Evolutionary conservation across 2,888 invertebrate species (phyloP), one percentile per base, ranked within the genome.

Genomic region (Noctua janthina): DNA sequence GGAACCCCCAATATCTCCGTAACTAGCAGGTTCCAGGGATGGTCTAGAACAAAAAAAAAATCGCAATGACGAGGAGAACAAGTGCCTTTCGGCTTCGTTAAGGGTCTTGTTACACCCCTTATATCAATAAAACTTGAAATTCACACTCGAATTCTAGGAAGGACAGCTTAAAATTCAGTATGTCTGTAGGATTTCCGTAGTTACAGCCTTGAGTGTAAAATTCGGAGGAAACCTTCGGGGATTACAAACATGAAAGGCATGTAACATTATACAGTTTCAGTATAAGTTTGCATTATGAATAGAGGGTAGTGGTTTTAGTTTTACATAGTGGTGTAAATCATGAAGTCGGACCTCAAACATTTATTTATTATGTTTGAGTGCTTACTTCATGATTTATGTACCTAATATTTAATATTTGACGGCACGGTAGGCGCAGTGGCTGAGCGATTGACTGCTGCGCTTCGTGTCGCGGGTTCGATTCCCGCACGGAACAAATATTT

Each of bases 231-330:
- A n/a, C 49, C 43, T 43, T n/a, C 29, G 6, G 56, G 39, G 49
- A 67, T 43, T 51, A 51, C 29, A 59, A 67, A 68, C 51, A 59
- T 74, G 74, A 59, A 51, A 74, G 2, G 67, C 35, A 49, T 80
- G 56, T 81, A 13, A 54, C 17, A 62, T 80, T 69, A 72, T 79
- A 79, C 72, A 67, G 56, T 51, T 80, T 74, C 35, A 59, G 59
- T 5, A n/a, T 51, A 74, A 82, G 51, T 82, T 51, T 59, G 59
- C n/a, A 67, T 74, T 11, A 51, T 51, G 43, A 59, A 39, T n/a
- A 17, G 62, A 49, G 49, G 39, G 56, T 29, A 29, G 77, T 81
- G 62, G 66, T 23, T 67, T 43, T 67, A 43, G 67, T 68, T 68
- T 46, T 8, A n/a, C 46, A n/a, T 3, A n/a, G n/a, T 20, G 8